Percentiles rank a stretch among this genome's conserved stretches.
phyloP scores from a whole-genome alignment of 35 echinoderm and acorn worm species.

The Ophiothrix spiculata region DNA sequence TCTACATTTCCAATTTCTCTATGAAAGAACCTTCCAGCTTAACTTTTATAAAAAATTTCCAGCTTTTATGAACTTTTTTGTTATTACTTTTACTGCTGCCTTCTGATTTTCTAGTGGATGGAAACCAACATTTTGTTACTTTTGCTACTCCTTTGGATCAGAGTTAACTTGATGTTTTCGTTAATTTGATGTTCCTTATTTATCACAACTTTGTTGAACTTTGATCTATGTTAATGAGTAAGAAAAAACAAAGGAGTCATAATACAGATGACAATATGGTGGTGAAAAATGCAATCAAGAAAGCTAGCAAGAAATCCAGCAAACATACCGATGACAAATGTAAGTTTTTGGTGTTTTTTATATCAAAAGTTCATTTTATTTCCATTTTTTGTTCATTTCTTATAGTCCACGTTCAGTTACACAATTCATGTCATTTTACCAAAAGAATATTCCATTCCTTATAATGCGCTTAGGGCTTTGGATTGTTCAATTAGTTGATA shows the following conservation, averaged over 20 bases:
- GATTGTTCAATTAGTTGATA: too few species aligned
- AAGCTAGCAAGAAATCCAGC: not conserved
- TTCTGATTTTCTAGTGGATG: not conserved
- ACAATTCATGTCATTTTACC: too few species aligned
- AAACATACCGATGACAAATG: not conserved
- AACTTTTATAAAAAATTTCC: slow-evolving; percentile 9
- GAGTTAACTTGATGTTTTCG: not conserved
- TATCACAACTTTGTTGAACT: not conserved
- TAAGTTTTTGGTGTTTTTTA: not conserved
- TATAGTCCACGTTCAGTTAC: too few species aligned
- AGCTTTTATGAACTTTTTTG: not conserved
- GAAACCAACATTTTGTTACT: not conserved
- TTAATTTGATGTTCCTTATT: not conserved
- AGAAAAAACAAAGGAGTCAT: not conserved
- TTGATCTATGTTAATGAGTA: not conserved
- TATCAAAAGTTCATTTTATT: not conserved
- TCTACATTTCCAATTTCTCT: slow-evolving; percentile 8
- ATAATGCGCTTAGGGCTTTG: too few species aligned
- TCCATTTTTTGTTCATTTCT: not conserved
- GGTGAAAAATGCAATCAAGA: slow-evolving; percentile 12
- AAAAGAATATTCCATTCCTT: too few species aligned
- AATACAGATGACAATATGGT: not conserved
- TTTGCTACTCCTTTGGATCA: not conserved
- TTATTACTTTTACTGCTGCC: not conserved
- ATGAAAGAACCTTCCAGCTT: slow-evolving; percentile 12